These are phyloP conservation scores for Agonopterix arenella DNA, from an alignment of 2,888 invertebrate species.

Conservation along the genomic window DNA sequence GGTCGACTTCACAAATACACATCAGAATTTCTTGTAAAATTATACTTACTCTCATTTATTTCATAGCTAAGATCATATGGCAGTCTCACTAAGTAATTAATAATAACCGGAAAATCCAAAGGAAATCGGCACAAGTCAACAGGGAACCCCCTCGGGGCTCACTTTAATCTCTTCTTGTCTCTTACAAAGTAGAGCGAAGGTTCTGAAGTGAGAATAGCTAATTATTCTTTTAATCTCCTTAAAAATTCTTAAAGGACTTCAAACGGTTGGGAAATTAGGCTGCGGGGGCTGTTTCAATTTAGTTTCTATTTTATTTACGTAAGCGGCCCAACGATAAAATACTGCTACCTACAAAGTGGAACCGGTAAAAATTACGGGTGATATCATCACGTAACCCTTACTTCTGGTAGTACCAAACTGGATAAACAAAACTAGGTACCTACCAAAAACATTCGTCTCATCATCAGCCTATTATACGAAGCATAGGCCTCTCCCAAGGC, in stretches of 20 bases:
- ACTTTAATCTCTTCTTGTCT: constrained; percentile 65
- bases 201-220: constrained; percentile 61
- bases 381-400: too few relatives aligned
- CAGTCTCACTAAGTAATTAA: not conserved
- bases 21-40: not conserved
- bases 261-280: constrained; percentile 39
- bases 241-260: constrained; percentile 64
- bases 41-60: not conserved
- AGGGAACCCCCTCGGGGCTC: constrained; percentile 34
- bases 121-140: constrained; percentile 17
- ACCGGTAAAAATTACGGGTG: too few relatives aligned
- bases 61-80: not conserved
- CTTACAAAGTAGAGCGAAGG: constrained; percentile 29
- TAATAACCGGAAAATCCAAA: constrained; percentile 9
- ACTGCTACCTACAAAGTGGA: too few relatives aligned
- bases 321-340: too few relatives aligned
- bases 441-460: too few relatives aligned
- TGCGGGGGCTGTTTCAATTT: constrained; percentile 8
- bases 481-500: too few relatives aligned
- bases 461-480: too few relatives aligned
- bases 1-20: too few relatives aligned
- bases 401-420: too few relatives aligned
- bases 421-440: too few relatives aligned
- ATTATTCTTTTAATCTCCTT: constrained; percentile 71
- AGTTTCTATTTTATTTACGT: too few relatives aligned